Evolutionary conservation across 1,140 invertebrate species (phyloP).

Genomic region (Patella vulgata): DNA sequence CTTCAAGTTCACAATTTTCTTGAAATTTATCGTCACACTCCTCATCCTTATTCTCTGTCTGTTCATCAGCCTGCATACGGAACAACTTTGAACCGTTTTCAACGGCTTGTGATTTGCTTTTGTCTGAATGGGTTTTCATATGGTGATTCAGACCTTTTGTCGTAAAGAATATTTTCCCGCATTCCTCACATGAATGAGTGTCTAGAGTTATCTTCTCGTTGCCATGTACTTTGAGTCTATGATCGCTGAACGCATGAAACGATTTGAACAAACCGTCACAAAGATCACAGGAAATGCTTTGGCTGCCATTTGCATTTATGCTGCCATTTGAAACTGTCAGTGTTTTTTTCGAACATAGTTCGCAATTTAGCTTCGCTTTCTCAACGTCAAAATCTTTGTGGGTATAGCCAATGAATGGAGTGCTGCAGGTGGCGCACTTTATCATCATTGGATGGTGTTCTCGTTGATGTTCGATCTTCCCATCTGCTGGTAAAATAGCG

Average conservation of each 20-base stretch:
- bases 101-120: not conserved
- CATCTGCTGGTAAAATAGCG: slow-evolving; percentile 46
- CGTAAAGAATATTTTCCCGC: slow-evolving; percentile 28
- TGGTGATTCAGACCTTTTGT: slow-evolving; percentile 32
- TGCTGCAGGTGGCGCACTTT: slow-evolving; percentile 30
- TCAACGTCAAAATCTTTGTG: no score
- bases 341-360: no score
- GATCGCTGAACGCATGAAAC: slow-evolving; percentile 25
- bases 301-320: no score
- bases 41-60: slow-evolving; percentile 8
- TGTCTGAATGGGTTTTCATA: slow-evolving; percentile 16
- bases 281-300: slow-evolving; percentile 27
- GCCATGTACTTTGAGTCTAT: slow-evolving; percentile 20
- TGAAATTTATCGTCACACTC: slow-evolving; percentile 44
- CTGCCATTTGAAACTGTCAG: no score
- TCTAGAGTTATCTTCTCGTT: slow-evolving; percentile 9
- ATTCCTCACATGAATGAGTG: slow-evolving; percentile 23
- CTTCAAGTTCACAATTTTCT: slow-evolving; percentile 42
- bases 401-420: not conserved
- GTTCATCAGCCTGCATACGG: not conserved
- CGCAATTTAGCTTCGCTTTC: no score
- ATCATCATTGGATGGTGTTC: slow-evolving; percentile 33
- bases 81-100: not conserved
- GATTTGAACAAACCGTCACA: slow-evolving; percentile 26
- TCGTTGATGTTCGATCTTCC: slow-evolving; percentile 36